A percentile compares a stretch with the other conserved stretches of the same genome.
These are phyloP conservation scores for Gasteruption jaculator DNA, from an alignment of 2,888 invertebrate genomes.

Conservation along the genomic window DNA sequence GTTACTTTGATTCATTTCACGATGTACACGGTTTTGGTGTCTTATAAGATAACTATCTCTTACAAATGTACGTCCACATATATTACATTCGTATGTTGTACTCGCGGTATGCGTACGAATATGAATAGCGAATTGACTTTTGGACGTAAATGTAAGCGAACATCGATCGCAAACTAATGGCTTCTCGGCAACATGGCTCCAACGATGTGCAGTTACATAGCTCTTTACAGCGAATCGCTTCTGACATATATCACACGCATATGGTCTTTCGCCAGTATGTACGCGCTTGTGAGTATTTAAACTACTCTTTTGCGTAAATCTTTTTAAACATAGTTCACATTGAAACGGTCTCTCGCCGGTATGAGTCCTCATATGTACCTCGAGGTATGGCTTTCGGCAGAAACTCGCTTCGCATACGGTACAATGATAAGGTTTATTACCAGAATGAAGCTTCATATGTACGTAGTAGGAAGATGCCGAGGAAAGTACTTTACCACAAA, in stretches of 20 bases:
- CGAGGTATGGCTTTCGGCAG: conserved; percentile 75
- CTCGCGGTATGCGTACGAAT: conserved; percentile 69
- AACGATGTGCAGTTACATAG: conserved; percentile 75
- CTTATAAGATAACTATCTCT: conserved; percentile 75
- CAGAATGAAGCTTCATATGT: conserved; percentile 78
- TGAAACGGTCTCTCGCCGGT: conserved; percentile 73
- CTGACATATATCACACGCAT: conserved; percentile 74
- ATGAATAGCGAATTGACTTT: conserved; percentile 72
- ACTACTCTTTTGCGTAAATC: conserved; percentile 78
- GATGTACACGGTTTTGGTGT: conserved; percentile 73
- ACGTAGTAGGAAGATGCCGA: conserved; percentile 77
- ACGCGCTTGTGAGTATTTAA: conserved; percentile 77
- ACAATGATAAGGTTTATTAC: conserved; percentile 76
- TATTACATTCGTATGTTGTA: conserved; percentile 69
- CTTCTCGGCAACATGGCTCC: conserved; percentile 76
- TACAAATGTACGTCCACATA: conserved; percentile 71
- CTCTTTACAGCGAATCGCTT: conserved; percentile 79
- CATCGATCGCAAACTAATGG: conserved; percentile 70
- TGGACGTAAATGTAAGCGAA: conserved; percentile 70
- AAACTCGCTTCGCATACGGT: conserved; percentile 74
- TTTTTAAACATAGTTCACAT: conserved; percentile 70
- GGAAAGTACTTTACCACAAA: conserved; percentile 73
- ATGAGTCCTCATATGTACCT: conserved; percentile 78
- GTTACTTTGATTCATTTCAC: conserved; percentile 49
- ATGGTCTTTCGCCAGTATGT: conserved; percentile 76